Evolutionary conservation across 1,140 invertebrate genomes (phyloP), one percentile per base, ranked within the genome.

Genomic region (Antheraea pernyi): DNA sequence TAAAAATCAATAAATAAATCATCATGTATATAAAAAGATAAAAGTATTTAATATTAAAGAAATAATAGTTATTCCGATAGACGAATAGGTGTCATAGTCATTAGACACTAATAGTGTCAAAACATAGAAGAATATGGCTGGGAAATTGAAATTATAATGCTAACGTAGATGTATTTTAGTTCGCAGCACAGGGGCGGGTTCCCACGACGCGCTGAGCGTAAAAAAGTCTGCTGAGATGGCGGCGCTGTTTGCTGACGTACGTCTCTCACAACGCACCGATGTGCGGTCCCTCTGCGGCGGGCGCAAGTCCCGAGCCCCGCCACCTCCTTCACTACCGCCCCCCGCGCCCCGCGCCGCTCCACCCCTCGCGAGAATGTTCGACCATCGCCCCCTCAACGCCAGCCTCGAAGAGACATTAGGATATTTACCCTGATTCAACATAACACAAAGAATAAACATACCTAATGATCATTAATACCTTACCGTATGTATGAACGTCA

Each of bases 161-260:
- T 53, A 53, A 53, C 16, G 1, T 53, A 13, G 46, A 53, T 18
- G 7, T 22, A 9, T 85, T 85, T 19, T 78, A 93, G 91, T 94
- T 36, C 89, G 94, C 10, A 94, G 93, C 75, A 94, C 94, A 0
- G 93, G 94, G 67, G 93, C 94, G 0, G 93, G 94, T 8, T 94
- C 95, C 36, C 95, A 95, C 59, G 96, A 97, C 79, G 96, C 96
- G 0, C 90, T 97, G 0, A 96, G 96, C 36, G 96, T 97, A 9
- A 97, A 98, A 85, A 97, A 98, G 84, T 96, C 96, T 11, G 96
- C 97, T 0, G 97, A 98, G 88, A 97, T 97, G 73, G 97, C 97
- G 0, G 97, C 97, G 0, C 90, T 97, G 6, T 98, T 98, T 83
- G 96, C 95, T 0, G 95, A 96, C 81, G 94, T 96, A 48, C 93